phyloP scores from a whole-genome alignment of 2,113 vertebrate genomes.

The Cyanistes caeruleus region DNA sequence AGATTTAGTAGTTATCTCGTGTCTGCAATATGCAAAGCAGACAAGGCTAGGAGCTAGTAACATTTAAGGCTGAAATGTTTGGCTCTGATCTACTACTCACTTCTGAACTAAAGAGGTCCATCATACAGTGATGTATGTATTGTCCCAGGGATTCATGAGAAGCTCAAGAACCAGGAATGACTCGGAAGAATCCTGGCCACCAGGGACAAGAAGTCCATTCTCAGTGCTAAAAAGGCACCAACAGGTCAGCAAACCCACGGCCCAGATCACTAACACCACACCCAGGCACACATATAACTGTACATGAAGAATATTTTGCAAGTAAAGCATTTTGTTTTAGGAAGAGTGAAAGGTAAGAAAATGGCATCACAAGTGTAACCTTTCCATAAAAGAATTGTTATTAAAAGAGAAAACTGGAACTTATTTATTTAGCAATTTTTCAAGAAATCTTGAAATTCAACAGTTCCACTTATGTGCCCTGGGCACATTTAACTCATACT shows the following conservation, averaged over 20 bases:
- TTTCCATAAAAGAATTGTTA: neutral
- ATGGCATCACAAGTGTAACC: neutral
- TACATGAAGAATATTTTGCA: neutral
- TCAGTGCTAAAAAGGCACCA: neutral
- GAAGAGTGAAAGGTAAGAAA: neutral
- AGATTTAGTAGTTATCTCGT: neutral
- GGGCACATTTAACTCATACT: neutral
- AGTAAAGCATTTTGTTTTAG: neutral
- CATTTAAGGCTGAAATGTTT: neutral
- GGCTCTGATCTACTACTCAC: neutral
- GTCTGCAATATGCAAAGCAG: neutral
- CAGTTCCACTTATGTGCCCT: neutral
- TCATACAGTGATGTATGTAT: neutral
- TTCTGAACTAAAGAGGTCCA: neutral
- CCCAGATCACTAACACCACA: neutral
- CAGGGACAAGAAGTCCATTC: neutral
- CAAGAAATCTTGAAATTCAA: neutral
- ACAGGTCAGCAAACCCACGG: neutral
- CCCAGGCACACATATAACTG: neutral
- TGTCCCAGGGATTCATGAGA: neutral
- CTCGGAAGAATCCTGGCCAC: neutral
- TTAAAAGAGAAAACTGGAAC: neutral
- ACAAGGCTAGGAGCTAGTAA: neutral
- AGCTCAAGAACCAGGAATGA: neutral
- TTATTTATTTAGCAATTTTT: neutral